Conservation (phyloP, 2,113 vertebrate genomes). For the Crotalus tigris region DNA sequence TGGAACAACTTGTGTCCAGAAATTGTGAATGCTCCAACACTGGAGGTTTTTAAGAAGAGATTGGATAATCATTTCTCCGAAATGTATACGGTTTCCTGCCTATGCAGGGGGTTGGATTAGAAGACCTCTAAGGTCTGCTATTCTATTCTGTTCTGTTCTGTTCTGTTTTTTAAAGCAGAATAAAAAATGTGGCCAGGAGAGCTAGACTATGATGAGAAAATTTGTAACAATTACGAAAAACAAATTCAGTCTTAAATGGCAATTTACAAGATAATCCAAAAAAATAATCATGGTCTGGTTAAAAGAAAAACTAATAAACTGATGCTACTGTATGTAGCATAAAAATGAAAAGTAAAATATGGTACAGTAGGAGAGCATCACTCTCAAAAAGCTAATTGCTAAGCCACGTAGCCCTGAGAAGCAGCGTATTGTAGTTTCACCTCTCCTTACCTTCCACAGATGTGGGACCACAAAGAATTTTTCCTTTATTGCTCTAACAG, state of each 20-base stretch:
- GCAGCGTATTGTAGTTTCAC: not conserved
- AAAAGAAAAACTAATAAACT: not conserved
- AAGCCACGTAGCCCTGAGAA: not conserved
- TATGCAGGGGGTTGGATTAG: too few species aligned
- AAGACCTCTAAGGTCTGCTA: too few species aligned
- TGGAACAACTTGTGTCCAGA: too few species aligned
- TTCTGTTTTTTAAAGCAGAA: not conserved
- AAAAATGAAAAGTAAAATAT: not conserved
- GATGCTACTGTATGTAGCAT: too few species aligned
- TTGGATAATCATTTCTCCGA: too few species aligned
- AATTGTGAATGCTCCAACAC: too few species aligned
- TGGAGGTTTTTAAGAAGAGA: too few species aligned
- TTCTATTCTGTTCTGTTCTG: too few species aligned
- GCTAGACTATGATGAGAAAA: not conserved
- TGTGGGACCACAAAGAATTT: not conserved
- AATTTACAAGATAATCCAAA: not conserved
- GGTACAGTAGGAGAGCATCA: not conserved
- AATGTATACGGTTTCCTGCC: too few species aligned
- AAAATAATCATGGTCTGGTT: not conserved
- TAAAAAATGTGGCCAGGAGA: not conserved
- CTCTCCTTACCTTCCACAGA: too few species aligned
- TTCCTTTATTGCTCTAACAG: not conserved
- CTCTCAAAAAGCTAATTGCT: not conserved
- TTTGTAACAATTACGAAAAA: not conserved
- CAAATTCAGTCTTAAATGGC: not conserved